Evolutionary conservation across 2,113 vertebrate species (phyloP).

Genomic region (Tragulus kanchil): DNA sequence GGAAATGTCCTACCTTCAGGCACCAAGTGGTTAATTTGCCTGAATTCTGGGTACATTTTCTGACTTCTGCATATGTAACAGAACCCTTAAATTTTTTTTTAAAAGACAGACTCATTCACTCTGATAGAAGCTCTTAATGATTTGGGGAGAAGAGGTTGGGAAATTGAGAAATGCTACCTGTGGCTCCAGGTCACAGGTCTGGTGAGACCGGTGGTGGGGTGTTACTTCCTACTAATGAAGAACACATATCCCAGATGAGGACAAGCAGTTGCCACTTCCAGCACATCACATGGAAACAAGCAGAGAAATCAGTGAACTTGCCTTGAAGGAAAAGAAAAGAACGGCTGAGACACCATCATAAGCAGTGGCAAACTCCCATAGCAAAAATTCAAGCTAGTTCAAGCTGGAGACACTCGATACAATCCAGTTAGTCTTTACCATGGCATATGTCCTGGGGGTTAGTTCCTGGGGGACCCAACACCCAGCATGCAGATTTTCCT

Average conservation of each 20-base stretch:
- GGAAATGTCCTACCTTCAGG: not conserved
- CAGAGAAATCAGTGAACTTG: not conserved
- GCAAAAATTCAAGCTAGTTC: not conserved
- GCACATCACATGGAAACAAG: not conserved
- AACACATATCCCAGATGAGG: not conserved
- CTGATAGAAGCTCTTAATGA: not conserved
- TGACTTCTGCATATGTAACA: constrained; percentile 70
- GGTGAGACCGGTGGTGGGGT: not conserved
- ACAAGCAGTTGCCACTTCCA: not conserved
- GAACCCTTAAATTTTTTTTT: constrained; percentile 27
- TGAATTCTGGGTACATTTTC: constrained; percentile 72
- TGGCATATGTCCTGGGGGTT: not conserved
- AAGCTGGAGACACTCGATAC: not conserved
- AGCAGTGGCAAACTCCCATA: not conserved
- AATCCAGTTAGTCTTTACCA: not conserved
- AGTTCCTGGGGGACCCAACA: not conserved
- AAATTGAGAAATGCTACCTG: not conserved
- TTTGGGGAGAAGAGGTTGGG: not conserved
- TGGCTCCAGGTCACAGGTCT: not conserved
- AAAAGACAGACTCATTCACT: constrained; percentile 40
- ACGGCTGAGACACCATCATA: not conserved
- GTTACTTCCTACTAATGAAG: not conserved
- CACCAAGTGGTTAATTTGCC: not conserved
- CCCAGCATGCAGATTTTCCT: not conserved
- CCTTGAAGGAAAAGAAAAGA: not conserved